Conservation (phyloP, 2,113 vertebrate genomes). For the Nannospalax galili region DNA sequence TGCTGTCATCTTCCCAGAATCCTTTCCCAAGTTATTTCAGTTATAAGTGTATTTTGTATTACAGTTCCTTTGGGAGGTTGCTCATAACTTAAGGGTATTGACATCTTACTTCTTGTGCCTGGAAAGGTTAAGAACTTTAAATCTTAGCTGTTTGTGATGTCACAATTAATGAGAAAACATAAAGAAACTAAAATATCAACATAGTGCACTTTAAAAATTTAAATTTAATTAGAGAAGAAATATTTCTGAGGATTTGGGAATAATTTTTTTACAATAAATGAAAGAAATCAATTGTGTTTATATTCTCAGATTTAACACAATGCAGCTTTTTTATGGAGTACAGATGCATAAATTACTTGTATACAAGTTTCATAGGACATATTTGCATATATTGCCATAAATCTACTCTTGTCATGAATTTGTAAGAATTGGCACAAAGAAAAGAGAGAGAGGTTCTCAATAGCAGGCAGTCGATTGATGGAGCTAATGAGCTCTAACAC, state of each 20-base stretch:
- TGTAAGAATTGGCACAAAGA: slow-evolving; percentile 53
- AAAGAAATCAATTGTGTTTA: slow-evolving; percentile 52
- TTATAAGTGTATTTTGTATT: slow-evolving; percentile 64
- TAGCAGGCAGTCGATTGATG: not conserved
- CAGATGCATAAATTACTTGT: slow-evolving; percentile 55
- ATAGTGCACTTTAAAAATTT: slow-evolving; percentile 69
- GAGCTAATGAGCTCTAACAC: not conserved
- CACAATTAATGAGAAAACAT: slow-evolving; percentile 75
- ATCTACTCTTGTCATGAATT: slow-evolving; percentile 46
- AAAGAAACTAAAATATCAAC: slow-evolving; percentile 71
- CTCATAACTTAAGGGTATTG: slow-evolving; percentile 74
- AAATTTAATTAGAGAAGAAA: slow-evolving; percentile 64
- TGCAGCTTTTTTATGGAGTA: slow-evolving; percentile 57
- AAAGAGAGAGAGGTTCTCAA: not conserved
- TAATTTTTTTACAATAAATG: slow-evolving; percentile 70
- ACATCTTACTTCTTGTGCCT: slow-evolving; percentile 71
- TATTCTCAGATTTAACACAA: slow-evolving; percentile 63
- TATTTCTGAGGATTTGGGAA: slow-evolving; percentile 60
- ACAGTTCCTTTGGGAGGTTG: slow-evolving; percentile 68
- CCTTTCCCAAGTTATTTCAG: slow-evolving; percentile 74
- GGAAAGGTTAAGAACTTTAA: slow-evolving; percentile 70
- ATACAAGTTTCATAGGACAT: not conserved
- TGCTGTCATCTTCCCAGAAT: slow-evolving; percentile 70
- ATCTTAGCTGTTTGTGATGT: slow-evolving; percentile 72
- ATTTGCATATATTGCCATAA: slow-evolving; percentile 42